These are phyloP conservation scores for Muscicapa comitata DNA, from an alignment of 2,797 vertebrate species.

Conservation along the genomic window DNA sequence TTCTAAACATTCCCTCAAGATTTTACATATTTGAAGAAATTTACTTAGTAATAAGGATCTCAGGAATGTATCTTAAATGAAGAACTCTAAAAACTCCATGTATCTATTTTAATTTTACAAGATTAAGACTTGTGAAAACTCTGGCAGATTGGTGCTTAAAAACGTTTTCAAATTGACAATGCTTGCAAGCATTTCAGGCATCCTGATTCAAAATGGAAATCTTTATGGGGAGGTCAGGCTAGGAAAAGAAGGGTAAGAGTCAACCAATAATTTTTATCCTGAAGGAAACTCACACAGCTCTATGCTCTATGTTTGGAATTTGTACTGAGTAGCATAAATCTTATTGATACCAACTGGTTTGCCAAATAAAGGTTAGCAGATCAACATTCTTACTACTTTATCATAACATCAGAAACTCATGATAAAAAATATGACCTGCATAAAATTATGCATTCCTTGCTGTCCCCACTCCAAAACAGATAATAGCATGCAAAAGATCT, in stretches of 20 bases:
- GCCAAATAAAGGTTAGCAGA: background rate
- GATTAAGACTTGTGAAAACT: background rate
- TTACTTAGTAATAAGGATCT: background rate
- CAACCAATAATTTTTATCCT: background rate
- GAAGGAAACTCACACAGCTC: background rate
- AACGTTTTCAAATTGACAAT: background rate
- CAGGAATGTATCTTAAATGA: background rate
- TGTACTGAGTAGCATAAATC: background rate
- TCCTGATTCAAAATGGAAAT: background rate
- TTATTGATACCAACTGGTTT: background rate
- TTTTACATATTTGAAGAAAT: background rate
- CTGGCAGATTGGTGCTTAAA: background rate
- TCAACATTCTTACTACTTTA: background rate
- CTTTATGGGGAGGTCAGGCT: background rate
- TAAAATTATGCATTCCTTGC: background rate
- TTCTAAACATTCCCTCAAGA: background rate
- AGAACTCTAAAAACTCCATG: background rate
- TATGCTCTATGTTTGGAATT: background rate
- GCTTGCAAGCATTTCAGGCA: background rate
- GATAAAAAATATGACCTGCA: background rate
- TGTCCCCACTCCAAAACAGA: background rate
- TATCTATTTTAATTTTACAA: background rate
- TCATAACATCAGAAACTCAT: background rate
- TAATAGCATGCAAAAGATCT: background rate
- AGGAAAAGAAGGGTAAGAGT: background rate